Percentiles rank a stretch among this genome's conserved stretches.
Conservation (phyloP, 2,113 vertebrate genomes). For the Dunckerocampus dactyliophorus region DNA sequence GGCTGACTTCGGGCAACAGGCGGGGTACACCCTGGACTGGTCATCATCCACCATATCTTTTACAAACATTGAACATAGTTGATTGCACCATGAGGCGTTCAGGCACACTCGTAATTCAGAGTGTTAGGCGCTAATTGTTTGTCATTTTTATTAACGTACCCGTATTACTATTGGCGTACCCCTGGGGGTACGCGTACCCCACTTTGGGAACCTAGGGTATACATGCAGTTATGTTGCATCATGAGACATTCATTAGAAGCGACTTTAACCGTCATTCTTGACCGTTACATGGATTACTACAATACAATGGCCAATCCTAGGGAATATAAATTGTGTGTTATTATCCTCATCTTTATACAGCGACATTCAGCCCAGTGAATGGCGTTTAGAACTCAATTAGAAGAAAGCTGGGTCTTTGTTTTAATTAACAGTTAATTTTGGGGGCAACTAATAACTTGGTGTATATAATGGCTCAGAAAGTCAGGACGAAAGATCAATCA, state of each 20-base stretch:
- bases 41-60: too few relatives aligned
- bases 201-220: too few relatives aligned
- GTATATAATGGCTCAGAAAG: conserved; percentile 50
- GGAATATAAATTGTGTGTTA: neutral
- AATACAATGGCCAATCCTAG: neutral
- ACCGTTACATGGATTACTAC: conserved; percentile 1
- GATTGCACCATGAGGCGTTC: too few relatives aligned
- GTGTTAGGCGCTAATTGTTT: too few relatives aligned
- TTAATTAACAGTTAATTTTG: conserved; percentile 55
- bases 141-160: too few relatives aligned
- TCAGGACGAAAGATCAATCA: conserved; percentile 41
- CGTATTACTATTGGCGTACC: too few relatives aligned
- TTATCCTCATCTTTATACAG: conserved; percentile 18
- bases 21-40: too few relatives aligned
- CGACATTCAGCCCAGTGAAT: conserved; percentile 13
- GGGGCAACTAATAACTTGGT: conserved; percentile 37
- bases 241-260: conserved; percentile 9
- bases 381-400: conserved; percentile 20
- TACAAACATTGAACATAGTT: too few relatives aligned
- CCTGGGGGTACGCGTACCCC: too few relatives aligned
- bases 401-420: conserved; percentile 37
- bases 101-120: too few relatives aligned
- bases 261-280: conserved; percentile 19
- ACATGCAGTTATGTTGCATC: neutral
- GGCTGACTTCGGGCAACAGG: too few relatives aligned